Percentiles rank a stretch among this genome's conserved stretches.
These are phyloP conservation scores for Coryphaenoides rupestris DNA, from an alignment of 2,113 vertebrate species.

Conservation along the genomic window DNA sequence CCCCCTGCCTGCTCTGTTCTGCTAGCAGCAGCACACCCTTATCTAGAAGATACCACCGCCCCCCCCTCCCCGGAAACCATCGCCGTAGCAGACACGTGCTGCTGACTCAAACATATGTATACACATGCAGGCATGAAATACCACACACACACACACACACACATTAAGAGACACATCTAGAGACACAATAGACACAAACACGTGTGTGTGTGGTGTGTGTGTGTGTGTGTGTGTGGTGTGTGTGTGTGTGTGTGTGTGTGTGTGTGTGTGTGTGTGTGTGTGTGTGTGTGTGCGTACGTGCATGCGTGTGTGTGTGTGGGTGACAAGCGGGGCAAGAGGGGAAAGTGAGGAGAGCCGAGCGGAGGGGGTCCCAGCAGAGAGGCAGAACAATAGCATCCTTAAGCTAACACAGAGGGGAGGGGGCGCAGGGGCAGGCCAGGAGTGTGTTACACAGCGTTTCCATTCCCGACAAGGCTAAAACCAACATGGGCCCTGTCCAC, in stretches of 20 bases:
- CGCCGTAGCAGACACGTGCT: slow-evolving; percentile 41
- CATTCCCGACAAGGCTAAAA: slow-evolving; percentile 63
- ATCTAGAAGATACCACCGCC: neutral
- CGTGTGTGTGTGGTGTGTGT: no score
- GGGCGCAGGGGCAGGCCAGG: slow-evolving; percentile 54
- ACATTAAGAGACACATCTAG: no score
- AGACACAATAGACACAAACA: neutral
- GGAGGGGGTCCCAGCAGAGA: slow-evolving; percentile 66
- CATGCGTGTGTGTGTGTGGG: no score
- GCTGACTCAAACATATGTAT: slow-evolving; percentile 23
- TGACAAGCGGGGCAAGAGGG: neutral
- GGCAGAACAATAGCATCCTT: slow-evolving; percentile 65
- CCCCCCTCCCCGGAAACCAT: slow-evolving; percentile 39
- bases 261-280: no score
- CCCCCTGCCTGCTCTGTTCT: no score
- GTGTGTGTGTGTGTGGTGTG: no score
- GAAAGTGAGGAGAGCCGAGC: slow-evolving; percentile 7
- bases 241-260: no score
- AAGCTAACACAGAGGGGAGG: slow-evolving; percentile 64
- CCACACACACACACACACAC: no score
- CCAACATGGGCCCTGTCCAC: slow-evolving; percentile 64
- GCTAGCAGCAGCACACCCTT: no score
- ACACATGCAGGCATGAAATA: neutral
- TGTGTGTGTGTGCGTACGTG: no score
- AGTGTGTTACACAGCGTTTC: slow-evolving; percentile 66